Evolutionary conservation across 2,113 vertebrate species (phyloP), one percentile per base, ranked within the genome.

Genomic region (Entosphenus tridentatus): DNA sequence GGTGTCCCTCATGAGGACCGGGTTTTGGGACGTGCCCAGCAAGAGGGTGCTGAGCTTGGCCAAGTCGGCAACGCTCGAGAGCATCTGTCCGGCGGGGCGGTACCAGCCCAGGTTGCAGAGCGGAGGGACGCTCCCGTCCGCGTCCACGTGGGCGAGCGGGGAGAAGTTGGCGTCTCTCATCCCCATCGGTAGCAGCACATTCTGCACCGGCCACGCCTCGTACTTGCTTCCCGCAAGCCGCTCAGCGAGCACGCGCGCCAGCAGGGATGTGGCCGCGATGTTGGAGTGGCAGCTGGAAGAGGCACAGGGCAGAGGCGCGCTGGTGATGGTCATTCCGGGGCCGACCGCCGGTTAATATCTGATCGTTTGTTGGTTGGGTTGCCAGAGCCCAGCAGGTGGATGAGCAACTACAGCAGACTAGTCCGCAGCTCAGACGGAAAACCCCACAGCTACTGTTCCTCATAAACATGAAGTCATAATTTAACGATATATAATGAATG

Each of bases 81-180:
- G 92, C 89, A 90, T 95, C 77, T 93, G 90, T 2, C 89, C 90
- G 0, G 86, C 88, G 3, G 89, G 89, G 10, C 86, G 78, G 72
- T 92, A 93, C 86, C 91, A 95, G 72, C 87, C 86, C 0, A 92
- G 80, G 73, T 93, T 80, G 1, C 87, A 95, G 4, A 95, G 83
- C 0, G 86, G 86, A 1, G 85, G 6, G 39, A 39, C 39, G 1
- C 39, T 39, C 39, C 39, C 39, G 39, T 39, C 39, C 39, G 39
- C 39, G 6, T 39, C 39, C 39, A 7, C 39, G 39, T 39, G 39
- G 39, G 39, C 39, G 39, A 1, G 39, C 39, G 39, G 39, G 39
- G 6, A 39, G 6, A 39, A 39, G 39, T 5, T 7, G 39, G 39
- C 6, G 39, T 7, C 39, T 39, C 39, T 39, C 39, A 39, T 39